Evolutionary conservation across 1,140 invertebrate genomes (phyloP).

Genomic region (Sogatella furcifera): DNA sequence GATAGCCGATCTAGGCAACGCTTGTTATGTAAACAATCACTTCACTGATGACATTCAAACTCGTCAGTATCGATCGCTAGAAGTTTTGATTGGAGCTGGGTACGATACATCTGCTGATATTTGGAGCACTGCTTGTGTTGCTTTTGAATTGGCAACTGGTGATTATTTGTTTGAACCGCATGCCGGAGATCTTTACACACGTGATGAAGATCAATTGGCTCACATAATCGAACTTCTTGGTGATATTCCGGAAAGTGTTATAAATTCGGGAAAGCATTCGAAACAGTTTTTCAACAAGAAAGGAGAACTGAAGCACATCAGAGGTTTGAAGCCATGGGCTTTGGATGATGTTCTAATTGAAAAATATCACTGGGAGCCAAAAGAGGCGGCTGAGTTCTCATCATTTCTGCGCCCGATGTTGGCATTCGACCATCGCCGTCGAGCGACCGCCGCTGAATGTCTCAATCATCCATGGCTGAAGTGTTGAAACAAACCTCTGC

Average conservation of each 20-base stretch:
- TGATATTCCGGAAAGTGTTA: conserved; percentile 84
- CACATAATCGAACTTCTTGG: conserved; percentile 97
- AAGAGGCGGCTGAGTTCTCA: conserved; percentile 79
- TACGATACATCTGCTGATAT: conserved; percentile 94
- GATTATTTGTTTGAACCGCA: conserved; percentile 99
- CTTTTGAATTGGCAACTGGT: conserved; percentile 96
- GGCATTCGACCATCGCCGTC: conserved; percentile 77
- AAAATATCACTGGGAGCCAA: conserved; percentile 86
- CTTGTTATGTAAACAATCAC: conserved; percentile 94
- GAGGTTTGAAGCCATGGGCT: conserved; percentile 87
- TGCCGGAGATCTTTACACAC: conserved; percentile 70
- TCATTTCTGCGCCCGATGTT: conserved; percentile 93
- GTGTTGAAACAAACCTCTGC: conserved; percentile 14
- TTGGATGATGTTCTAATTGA: conserved; percentile 86
- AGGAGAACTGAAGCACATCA: conserved; percentile 84
- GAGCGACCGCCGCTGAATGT: conserved; percentile 88
- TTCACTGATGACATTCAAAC: conserved; percentile 99
- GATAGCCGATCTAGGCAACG: conserved; percentile 68
- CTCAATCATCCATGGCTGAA: conserved; percentile 87
- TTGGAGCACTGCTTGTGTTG: conserved; percentile 99
- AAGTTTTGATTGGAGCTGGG: conserved; percentile 88
- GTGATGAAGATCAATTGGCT: conserved; percentile 97
- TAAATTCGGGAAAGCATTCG: conserved; percentile 82
- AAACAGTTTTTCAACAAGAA: conserved; percentile 88
- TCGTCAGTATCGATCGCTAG: conserved; percentile 91